Conservation (phyloP, 2,113 vertebrate species). For the Odontesthes bonariensis region DNA sequence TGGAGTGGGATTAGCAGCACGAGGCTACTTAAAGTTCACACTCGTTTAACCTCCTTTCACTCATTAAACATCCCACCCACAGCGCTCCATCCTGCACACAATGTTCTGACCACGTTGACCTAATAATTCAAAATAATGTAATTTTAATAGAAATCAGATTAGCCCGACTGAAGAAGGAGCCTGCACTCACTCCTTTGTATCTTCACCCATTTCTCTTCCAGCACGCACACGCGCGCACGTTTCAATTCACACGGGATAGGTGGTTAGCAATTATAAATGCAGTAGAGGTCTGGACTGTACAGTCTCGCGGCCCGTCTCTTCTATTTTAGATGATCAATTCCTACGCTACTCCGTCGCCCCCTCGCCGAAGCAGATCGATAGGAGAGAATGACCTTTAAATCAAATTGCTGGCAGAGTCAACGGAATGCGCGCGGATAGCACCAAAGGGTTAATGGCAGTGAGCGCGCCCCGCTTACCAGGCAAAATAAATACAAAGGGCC, state of each 20-base stretch:
- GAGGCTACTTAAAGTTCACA: conserved; percentile 53
- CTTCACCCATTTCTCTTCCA: conserved; percentile 4
- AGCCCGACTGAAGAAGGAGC: conserved; percentile 22
- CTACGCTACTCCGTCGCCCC: conserved; percentile 75
- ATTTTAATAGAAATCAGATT: conserved; percentile 72
- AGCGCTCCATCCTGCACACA: conserved; percentile 19
- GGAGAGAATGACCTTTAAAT: conserved; percentile 87
- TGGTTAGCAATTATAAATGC: conserved; percentile 72
- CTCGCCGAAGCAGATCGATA: conserved; percentile 83
- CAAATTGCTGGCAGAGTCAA: conserved; percentile 84
- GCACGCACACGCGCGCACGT: neutral
- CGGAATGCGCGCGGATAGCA: conserved; percentile 72
- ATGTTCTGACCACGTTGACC: conserved; percentile 36
- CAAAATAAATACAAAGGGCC: conserved; percentile 11
- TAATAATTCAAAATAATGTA: conserved; percentile 64
- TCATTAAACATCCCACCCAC: conserved; percentile 62
- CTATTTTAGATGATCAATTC: conserved; percentile 85
- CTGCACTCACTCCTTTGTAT: conserved; percentile 22
- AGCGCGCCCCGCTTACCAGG: conserved; percentile 10
- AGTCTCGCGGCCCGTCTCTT: conserved; percentile 78
- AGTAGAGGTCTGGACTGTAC: conserved; percentile 70
- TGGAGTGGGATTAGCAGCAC: conserved; percentile 46
- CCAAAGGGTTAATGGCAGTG: conserved; percentile 79
- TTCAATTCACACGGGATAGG: conserved; percentile 58
- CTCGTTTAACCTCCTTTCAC: conserved; percentile 49